Evolutionary conservation across 2,888 invertebrate genomes (phyloP), one percentile per base, ranked within the genome.

Genomic region (Operophtera brumata): DNA sequence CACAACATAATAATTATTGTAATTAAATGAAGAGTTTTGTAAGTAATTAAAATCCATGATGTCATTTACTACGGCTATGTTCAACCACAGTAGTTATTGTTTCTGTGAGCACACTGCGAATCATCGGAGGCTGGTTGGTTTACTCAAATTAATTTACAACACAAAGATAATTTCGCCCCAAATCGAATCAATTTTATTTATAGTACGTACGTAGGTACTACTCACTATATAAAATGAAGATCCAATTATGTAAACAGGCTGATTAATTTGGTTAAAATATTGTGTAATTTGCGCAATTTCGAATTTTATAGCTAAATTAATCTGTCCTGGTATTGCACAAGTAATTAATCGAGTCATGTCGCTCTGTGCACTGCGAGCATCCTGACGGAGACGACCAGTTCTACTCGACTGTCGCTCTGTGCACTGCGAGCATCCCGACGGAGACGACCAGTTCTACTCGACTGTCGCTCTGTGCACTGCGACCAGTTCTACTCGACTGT

Each of bases 111-210:
- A 6, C 6, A 49, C 37, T 30, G 12, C 35, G 14, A 34, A 34
- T 40, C 2, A 45, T 13, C 13, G 26, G 44, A 12, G 11, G 26
- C 28, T 11, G 45, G 45, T 51, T 52, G 41, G 35, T 46, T 46
- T 41, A 30, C 41, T 20, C 35, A 20, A 46, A 52, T 40, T 52
- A 46, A 46, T 52, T 46, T 30, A 46, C 52, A 52, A 3, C 37
- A 43, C 45, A 44, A 44, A 44, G 14, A 46, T 41, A 52, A 52
- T 20, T 52, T 46, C 40, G 28, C 12, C 20, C 28, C 9, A 11
- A 45, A 46, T 46, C 13, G 30, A 52, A 52, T 52, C 35, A 45
- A 28, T 14, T n/a, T 8, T n/a, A 32, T 32, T 36, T n/a, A n/a
- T n/a, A n/a, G n/a, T n/a, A n/a, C n/a, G 14, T 11, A 14, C 20